phyloP scores from a whole-genome alignment of 2,888 invertebrate species.

The Lycophotia porphyrea region DNA sequence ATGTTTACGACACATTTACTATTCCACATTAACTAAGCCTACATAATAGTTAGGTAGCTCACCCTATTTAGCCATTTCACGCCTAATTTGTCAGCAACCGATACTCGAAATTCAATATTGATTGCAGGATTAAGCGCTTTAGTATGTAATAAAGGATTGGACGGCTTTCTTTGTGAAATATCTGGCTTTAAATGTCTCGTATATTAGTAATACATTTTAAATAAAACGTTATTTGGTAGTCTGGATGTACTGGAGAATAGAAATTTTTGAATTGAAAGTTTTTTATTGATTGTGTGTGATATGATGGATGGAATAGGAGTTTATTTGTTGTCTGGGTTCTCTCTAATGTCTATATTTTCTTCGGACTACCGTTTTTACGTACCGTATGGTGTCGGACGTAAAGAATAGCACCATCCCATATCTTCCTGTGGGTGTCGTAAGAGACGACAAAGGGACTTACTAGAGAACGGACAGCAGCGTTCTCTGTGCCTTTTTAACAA shows the following conservation, averaged over 20 bases:
- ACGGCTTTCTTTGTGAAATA: constrained; percentile 56
- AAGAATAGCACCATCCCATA: too few species aligned
- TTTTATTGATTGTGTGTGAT: neutral
- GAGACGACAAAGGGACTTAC: too few species aligned
- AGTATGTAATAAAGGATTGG: constrained; percentile 61
- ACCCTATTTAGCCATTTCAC: constrained; percentile 61
- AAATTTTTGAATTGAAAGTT: too few species aligned
- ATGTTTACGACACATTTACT: neutral
- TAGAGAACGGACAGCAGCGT: too few species aligned
- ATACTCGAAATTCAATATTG: constrained; percentile 65
- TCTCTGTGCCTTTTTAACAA: too few species aligned
- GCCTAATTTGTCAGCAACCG: constrained; percentile 61
- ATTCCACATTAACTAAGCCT: constrained; percentile 2
- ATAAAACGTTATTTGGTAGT: neutral
- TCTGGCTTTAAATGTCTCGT: constrained; percentile 43
- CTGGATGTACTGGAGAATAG: neutral
- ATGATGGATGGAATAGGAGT: neutral
- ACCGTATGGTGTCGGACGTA: too few species aligned
- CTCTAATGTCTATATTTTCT: neutral
- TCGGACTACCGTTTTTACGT: too few species aligned
- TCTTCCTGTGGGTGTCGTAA: too few species aligned
- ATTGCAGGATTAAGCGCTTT: constrained; percentile 63
- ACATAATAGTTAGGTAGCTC: constrained; percentile 28
- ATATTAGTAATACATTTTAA: constrained; percentile 23
- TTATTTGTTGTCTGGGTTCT: neutral